These are phyloP conservation scores for Drosophila anomalipes DNA, from an alignment of 2,888 invertebrate species.

Conservation along the genomic window DNA sequence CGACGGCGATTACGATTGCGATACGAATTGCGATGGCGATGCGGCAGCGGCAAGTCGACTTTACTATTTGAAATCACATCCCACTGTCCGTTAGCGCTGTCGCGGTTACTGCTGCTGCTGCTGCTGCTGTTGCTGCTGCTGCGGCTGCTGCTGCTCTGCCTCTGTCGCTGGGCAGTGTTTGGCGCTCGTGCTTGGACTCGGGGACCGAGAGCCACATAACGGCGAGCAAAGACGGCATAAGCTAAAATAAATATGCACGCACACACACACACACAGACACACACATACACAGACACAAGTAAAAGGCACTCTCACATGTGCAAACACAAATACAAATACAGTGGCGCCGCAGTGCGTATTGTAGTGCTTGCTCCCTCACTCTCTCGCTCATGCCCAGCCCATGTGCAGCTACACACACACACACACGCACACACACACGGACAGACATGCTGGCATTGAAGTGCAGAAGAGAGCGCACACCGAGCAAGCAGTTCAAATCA, in stretches of 20 bases:
- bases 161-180: constrained; percentile 48
- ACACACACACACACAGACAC: constrained; percentile 27
- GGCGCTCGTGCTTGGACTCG: constrained; percentile 64
- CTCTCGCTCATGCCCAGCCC: constrained; percentile 62
- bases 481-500: constrained; percentile 52
- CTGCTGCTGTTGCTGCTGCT: constrained; percentile 30
- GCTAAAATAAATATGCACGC: constrained; percentile 55
- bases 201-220: constrained; percentile 48
- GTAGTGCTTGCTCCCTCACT: constrained; percentile 69
- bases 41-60: constrained; percentile 79
- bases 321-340: constrained; percentile 23
- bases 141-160: constrained; percentile 41
- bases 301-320: constrained; percentile 23
- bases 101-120: constrained; percentile 43
- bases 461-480: constrained; percentile 27
- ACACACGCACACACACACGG: constrained; percentile 13
- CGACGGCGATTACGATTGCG: constrained; percentile 62
- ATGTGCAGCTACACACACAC: constrained; percentile 36
- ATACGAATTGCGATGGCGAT: constrained; percentile 73
- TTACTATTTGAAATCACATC: constrained; percentile 75
- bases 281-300: constrained; percentile 21
- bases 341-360: constrained; percentile 61
- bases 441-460: background rate
- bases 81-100: constrained; percentile 53
- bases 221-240: constrained; percentile 50